These are phyloP conservation scores for Poeciliopsis retropinna DNA, from an alignment of 2,113 vertebrate species.

Conservation along the genomic window DNA sequence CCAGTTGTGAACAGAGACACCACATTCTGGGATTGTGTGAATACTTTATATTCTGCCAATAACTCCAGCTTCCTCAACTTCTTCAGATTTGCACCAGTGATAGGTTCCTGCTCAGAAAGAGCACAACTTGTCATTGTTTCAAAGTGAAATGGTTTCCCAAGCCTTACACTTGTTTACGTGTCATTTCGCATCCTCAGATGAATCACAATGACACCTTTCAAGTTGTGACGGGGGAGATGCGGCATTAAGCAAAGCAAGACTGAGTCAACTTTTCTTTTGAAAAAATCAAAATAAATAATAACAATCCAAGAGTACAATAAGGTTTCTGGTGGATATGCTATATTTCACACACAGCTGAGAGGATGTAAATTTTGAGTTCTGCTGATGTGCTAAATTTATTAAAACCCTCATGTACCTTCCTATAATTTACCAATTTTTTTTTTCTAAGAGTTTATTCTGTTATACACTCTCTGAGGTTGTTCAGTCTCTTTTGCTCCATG, in stretches of 20 bases:
- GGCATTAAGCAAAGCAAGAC: constrained; percentile 12
- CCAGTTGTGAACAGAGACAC: neutral
- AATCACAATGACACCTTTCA: constrained; percentile 21
- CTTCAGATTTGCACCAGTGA: neutral
- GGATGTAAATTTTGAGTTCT: neutral
- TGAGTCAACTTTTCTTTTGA: constrained; percentile 8
- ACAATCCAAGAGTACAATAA: no score
- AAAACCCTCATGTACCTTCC: neutral
- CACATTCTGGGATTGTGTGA: neutral
- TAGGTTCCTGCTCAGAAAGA: neutral
- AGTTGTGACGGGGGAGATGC: constrained; percentile 3
- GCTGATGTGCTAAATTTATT: neutral
- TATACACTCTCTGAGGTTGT: constrained; percentile 8
- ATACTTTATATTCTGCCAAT: neutral
- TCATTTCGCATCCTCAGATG: constrained; percentile 27
- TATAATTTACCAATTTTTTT: neutral
- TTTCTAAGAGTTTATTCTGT: neutral
- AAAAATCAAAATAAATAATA: neutral
- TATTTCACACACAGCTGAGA: neutral
- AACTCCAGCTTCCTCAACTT: neutral
- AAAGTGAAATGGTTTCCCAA: neutral
- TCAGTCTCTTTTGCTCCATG: constrained; percentile 12
- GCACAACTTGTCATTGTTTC: neutral
- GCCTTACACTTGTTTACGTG: constrained; percentile 2
- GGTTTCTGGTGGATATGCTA: neutral